Conservation (phyloP, 2,113 vertebrate genomes). For the Nyctibius bracteatus region DNA sequence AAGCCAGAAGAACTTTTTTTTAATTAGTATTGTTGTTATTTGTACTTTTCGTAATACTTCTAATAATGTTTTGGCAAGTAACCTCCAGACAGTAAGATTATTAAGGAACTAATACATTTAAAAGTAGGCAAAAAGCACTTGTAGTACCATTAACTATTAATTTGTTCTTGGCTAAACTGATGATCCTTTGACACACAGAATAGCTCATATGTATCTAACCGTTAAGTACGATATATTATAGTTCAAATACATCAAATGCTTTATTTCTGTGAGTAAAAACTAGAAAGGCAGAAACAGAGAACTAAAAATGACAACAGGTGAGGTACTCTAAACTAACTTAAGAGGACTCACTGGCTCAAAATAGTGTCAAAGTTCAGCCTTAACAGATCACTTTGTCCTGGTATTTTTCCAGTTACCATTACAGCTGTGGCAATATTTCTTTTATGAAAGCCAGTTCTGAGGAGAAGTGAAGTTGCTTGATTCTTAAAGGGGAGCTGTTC, state of each 20-base stretch:
- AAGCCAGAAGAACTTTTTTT: neutral
- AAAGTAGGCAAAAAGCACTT: constrained; percentile 17
- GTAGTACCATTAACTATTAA: constrained; percentile 29
- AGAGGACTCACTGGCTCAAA: neutral
- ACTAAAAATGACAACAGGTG: neutral
- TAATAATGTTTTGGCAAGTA: constrained; percentile 11
- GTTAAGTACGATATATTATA: neutral
- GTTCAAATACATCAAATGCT: neutral
- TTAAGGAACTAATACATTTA: neutral
- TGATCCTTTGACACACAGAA: neutral
- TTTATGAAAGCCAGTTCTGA: neutral
- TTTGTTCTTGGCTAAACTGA: constrained; percentile 10
- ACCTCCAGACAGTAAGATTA: neutral
- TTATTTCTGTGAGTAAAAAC: neutral
- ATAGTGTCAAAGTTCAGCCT: neutral
- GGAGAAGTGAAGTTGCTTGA: neutral
- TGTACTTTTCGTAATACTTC: neutral
- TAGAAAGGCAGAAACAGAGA: neutral
- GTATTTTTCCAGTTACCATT: neutral
- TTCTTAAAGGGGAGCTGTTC: neutral
- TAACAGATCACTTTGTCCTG: neutral
- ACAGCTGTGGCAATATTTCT: neutral
- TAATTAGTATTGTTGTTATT: neutral
- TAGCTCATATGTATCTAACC: neutral
- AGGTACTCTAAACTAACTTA: neutral